phyloP scores from a whole-genome alignment of 2,113 vertebrate genomes.

The Stigmatopora nigra region DNA sequence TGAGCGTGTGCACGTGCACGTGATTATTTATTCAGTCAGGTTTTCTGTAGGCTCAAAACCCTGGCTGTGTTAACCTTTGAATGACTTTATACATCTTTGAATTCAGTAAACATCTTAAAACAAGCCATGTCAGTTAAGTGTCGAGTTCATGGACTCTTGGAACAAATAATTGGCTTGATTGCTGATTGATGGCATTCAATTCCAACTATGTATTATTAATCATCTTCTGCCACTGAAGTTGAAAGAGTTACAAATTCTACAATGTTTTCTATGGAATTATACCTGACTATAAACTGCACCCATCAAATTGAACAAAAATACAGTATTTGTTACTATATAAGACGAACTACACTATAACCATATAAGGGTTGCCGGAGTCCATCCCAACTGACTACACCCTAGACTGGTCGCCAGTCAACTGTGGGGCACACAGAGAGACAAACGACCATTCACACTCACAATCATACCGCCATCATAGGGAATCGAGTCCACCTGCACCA shows the following conservation, averaged over 20 bases:
- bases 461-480: too few relatives aligned
- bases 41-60: neutral
- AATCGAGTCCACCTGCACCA: too few relatives aligned
- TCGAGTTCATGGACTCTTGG: conserved; percentile 42
- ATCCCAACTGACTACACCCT: too few relatives aligned
- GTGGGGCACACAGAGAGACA: too few relatives aligned
- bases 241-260: conserved; percentile 1
- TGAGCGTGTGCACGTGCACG: conserved; percentile 7
- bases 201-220: conserved; percentile 27
- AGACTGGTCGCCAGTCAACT: too few relatives aligned
- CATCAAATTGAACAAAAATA: too few relatives aligned
- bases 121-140: conserved; percentile 20
- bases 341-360: too few relatives aligned
- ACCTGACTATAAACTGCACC: conserved; percentile 2
- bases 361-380: too few relatives aligned
- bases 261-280: conserved; percentile 16
- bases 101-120: conserved; percentile 34
- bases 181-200: conserved; percentile 13
- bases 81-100: conserved; percentile 17
- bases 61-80: conserved; percentile 6
- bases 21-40: conserved; percentile 6
- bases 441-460: too few relatives aligned
- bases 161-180: conserved; percentile 38
- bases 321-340: too few relatives aligned
- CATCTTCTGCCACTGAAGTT: conserved; percentile 17